Conservation (phyloP, 2,888 invertebrate species). For the Pelosia muscerda region DNA sequence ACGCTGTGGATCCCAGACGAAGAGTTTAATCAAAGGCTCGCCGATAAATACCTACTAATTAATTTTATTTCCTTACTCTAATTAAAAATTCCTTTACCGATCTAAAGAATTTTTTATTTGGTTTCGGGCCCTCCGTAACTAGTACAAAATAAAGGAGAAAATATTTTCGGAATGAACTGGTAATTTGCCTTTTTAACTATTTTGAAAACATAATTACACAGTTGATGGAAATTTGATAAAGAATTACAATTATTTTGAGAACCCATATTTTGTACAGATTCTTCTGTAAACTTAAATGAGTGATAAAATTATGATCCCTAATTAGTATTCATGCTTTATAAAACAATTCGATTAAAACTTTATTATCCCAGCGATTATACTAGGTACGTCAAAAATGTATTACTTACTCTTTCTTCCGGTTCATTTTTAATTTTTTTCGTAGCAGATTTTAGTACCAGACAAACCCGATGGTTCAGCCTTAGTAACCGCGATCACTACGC, state of each 20-base stretch:
- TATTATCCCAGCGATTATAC: too few species aligned
- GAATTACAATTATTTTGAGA: constrained; percentile 24
- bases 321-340: not conserved
- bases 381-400: too few species aligned
- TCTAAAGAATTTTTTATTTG: constrained; percentile 38
- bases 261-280: not conserved
- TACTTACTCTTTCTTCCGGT: too few species aligned
- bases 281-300: too few species aligned
- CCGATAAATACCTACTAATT: constrained; percentile 69
- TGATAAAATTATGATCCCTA: too few species aligned
- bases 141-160: constrained; percentile 21
- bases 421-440: too few species aligned
- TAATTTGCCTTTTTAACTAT: constrained; percentile 11
- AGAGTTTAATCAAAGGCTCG: constrained; percentile 68
- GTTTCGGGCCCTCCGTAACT: constrained; percentile 18
- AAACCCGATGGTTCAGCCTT: too few species aligned
- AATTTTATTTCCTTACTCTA: constrained; percentile 61
- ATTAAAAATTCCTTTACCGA: constrained; percentile 52
- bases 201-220: constrained; percentile 4
- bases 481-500: too few species aligned
- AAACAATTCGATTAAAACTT: not conserved
- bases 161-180: constrained; percentile 10
- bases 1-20: constrained; percentile 53
- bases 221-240: not conserved
- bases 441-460: too few species aligned